Evolutionary conservation across 2,113 vertebrate genomes (phyloP), one percentile per base, ranked within the genome.

Genomic region (Abramis brama): DNA sequence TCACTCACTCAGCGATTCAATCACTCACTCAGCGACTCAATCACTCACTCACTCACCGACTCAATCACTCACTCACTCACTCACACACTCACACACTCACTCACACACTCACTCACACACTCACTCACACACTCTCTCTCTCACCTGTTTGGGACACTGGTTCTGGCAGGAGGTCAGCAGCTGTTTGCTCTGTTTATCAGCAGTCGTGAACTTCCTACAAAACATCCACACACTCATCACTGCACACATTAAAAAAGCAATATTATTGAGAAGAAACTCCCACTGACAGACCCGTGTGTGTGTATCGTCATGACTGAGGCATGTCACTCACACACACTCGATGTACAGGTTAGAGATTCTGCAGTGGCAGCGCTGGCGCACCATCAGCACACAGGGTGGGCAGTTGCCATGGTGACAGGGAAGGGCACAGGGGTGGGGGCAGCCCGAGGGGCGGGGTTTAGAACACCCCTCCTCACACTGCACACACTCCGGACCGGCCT

Each of bases 101-200:
- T 39, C 36, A 6, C 5, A 6, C 36, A 39, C 36, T 39, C 1
- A 39, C 36, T 39, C 36, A 39, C 0, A 1, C 36, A 39, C 5
- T 39, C 36, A 39, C 5, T 39, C 36, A 6, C 36, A 0, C 39
- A 39, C 39, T 1, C 39, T 7, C 39, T 1, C 6, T 1, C 50
- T 33, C 33, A 99, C 98, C 97, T 98, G 95, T 94, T 97, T 98
- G 30, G 98, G 98, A 93, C 98, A 99, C 90, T 99, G 98, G 93
- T 99, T 99, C 94, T 94, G 96, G 90, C 98, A 99, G 86, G 97
- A 99, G 89, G 88, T 88, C 78, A 99, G 91, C 6, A 91, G 82
- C 13, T 94, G 91, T 91, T 95, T 97, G 59, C 90, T 94, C 88
- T 95, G 90, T 71, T 92, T 30, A 86, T 95, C 94, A 85, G 96